Base-by-base conservation (phyloP, 2,888 invertebrate species). In the Lepidochitona cinerea region DNA sequence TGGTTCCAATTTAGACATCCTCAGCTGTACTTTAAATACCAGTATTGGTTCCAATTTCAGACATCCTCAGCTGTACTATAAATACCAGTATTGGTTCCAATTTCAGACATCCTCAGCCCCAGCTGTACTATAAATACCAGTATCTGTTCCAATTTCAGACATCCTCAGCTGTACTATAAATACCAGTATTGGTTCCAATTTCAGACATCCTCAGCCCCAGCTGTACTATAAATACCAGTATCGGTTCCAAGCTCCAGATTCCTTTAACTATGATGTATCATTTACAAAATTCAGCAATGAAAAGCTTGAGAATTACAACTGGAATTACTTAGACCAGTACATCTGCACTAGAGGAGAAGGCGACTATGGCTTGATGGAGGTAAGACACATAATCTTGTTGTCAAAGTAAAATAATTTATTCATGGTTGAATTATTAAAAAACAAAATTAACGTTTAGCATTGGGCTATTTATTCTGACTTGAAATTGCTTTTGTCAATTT, bases 301-400 rank as follows among this genome's bases (percentile, higher is more conserved):
- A 91, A 96, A 97, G 88, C 92, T 98, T 71, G 98, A 98, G 91
- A 97, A 96, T 83, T 98, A 96, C 89, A 97, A 97, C 91, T 99
- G 98, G 98, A 98, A 98, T 91, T 97, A 97, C 88, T 93, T 98
- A 92, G 98, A 99, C 91, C 96, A 97, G 90, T 98, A 98, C 89
- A 97, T 98, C 79, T 97, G 97, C 87, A 97, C 97, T 0, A 93
- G 97, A 75, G 98, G 98, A 0, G 97, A 97, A 88, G 95, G 96
- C 0, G 87, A 88, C 76, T 97, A 96, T 92, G 93, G 94, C 37
- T 92, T 97, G 36, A 94, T 94, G 77, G 96, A 97, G 93, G 96
- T 96, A 90, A 89, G 64, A n/a, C n/a, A n/a, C n/a, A n/a, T n/a
- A n/a, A n/a, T n/a, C n/a, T n/a, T n/a, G n/a, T n/a, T n/a, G n/a